Percentiles rank a stretch among this genome's conserved stretches.
These are phyloP conservation scores for Caenorhabditis sp. DNA, from an alignment of 2,888 invertebrate species.

Conservation along the genomic window DNA sequence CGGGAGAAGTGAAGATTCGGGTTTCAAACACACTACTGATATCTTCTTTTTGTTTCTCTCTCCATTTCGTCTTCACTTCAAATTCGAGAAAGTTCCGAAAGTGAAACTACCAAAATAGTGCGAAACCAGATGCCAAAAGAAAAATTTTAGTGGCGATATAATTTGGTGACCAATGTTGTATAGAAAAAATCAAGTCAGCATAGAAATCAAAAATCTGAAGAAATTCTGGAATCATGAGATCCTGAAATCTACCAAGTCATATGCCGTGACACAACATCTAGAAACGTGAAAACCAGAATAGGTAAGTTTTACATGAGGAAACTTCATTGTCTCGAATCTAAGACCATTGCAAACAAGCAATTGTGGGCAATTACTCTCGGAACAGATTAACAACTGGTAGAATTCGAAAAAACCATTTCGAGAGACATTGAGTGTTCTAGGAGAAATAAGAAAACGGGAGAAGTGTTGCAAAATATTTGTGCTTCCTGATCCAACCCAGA, in stretches of 20 bases:
- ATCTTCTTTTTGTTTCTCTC: constrained; percentile 8
- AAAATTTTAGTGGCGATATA: no score
- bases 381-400: constrained; percentile 58
- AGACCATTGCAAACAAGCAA: constrained; percentile 33
- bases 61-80: background rate
- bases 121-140: no score
- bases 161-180: no score
- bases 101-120: background rate
- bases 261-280: background rate
- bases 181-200: no score
- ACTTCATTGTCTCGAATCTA: constrained; percentile 7
- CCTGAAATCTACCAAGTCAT: no score
- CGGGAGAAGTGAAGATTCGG: background rate
- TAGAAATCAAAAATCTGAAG: background rate
- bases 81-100: background rate
- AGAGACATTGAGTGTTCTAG: background rate
- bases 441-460: background rate
- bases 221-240: background rate
- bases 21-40: constrained; percentile 6
- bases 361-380: constrained; percentile 43
- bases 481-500: constrained; percentile 29
- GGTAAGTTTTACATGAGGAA: background rate
- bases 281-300: constrained; percentile 4
- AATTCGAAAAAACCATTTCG: constrained; percentile 18
- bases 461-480: constrained; percentile 34